A percentile compares a stretch with the other conserved stretches of the same genome.
These are phyloP conservation scores for Pteria penguin DNA, from an alignment of 2,888 invertebrate genomes.

Conservation along the genomic window DNA sequence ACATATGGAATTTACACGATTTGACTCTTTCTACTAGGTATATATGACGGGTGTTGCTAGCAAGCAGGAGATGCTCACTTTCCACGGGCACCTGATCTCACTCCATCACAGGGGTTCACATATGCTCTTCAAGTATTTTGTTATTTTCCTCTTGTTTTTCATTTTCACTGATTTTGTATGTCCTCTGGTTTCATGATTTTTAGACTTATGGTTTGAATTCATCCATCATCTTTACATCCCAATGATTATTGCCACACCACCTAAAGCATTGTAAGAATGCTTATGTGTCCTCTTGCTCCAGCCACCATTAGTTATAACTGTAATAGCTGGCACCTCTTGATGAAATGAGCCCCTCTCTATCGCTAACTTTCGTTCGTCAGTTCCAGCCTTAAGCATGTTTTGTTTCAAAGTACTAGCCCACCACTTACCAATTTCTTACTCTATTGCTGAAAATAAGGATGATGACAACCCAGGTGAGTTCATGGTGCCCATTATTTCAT, in stretches of 20 bases:
- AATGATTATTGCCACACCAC: slow-evolving; percentile 3
- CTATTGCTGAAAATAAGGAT: not conserved
- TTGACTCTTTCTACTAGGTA: too few species aligned
- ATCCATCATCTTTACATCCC: too few species aligned
- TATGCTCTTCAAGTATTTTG: too few species aligned
- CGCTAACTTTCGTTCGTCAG: not conserved
- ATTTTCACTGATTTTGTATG: too few species aligned
- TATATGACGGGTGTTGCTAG: too few species aligned
- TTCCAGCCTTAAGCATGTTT: not conserved
- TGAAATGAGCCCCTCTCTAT: not conserved
- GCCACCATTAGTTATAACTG: slow-evolving; percentile 3
- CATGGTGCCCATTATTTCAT: not conserved
- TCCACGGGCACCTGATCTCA: too few species aligned
- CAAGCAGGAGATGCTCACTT: too few species aligned
- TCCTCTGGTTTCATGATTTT: too few species aligned
- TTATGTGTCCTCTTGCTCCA: slow-evolving; percentile 48
- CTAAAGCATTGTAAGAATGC: slow-evolving; percentile 47
- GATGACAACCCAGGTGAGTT: not conserved
- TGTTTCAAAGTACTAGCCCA: not conserved
- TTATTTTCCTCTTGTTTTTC: too few species aligned
- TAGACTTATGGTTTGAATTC: too few species aligned
- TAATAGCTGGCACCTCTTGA: slow-evolving; percentile 1
- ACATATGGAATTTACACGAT: too few species aligned
- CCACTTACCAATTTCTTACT: not conserved
- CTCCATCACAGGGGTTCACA: too few species aligned